Percentiles rank a stretch among this genome's conserved stretches.
phyloP scores from a whole-genome alignment of 2,797 vertebrate species.

The Pristis pectinata region DNA sequence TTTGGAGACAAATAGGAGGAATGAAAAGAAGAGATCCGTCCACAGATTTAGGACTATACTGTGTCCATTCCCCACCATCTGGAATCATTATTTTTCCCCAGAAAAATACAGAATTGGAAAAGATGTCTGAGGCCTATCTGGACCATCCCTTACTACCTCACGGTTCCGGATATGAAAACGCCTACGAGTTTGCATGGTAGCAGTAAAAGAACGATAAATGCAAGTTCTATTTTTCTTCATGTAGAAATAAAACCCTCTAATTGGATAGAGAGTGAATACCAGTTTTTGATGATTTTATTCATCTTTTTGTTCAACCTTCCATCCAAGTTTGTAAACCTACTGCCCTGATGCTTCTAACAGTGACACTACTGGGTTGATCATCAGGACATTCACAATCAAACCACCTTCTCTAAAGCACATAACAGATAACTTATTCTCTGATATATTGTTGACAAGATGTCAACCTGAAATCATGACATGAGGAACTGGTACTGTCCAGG shows the following conservation, averaged over 20 bases:
- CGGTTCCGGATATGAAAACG: too few relatives aligned
- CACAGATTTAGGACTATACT: background rate
- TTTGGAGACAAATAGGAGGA: background rate
- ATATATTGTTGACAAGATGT: background rate
- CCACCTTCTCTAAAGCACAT: background rate
- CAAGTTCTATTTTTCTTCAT: too few relatives aligned
- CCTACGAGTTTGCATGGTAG: too few relatives aligned
- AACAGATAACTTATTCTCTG: background rate
- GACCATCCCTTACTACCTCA: too few relatives aligned
- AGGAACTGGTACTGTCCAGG: background rate
- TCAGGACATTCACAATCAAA: background rate
- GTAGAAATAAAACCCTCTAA: background rate
- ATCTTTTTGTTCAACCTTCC: too few relatives aligned
- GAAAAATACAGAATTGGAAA: background rate
- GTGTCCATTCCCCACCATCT: background rate
- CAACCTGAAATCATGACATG: background rate
- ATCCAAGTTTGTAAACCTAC: background rate
- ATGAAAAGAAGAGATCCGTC: background rate
- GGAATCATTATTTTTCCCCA: background rate
- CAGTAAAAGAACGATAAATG: background rate
- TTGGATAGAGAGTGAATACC: background rate
- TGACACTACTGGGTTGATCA: background rate
- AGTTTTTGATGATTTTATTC: background rate
- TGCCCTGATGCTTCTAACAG: background rate
- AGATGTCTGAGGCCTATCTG: background rate